Conservation (phyloP, 2,113 vertebrate species). For the Dipodomys merriami region DNA sequence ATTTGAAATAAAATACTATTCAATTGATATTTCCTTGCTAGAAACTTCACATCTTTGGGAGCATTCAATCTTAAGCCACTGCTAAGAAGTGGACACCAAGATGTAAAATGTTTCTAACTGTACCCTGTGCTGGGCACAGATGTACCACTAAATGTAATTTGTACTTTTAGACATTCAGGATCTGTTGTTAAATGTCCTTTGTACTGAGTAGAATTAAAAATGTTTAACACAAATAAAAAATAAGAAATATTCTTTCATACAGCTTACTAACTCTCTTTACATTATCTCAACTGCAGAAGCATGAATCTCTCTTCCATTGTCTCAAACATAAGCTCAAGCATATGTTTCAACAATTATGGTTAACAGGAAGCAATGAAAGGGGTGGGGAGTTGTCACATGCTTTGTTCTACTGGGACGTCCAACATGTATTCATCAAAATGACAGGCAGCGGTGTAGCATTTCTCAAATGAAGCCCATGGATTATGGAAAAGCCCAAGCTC, state of each 20-base stretch:
- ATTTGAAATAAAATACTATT: constrained; percentile 50
- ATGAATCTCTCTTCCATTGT: constrained; percentile 68
- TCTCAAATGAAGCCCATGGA: constrained; percentile 82
- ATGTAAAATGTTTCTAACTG: background rate
- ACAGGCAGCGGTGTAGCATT: constrained; percentile 82
- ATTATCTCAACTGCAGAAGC: constrained; percentile 74
- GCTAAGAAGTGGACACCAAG: background rate
- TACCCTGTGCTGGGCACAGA: background rate
- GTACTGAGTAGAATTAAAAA: constrained; percentile 7
- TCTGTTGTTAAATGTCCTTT: background rate
- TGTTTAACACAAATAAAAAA: constrained; percentile 15
- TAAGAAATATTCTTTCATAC: constrained; percentile 6
- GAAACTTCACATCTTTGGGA: constrained; percentile 28
- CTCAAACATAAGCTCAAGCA: constrained; percentile 59
- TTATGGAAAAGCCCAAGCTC: constrained; percentile 87
- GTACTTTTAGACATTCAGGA: constrained; percentile 36
- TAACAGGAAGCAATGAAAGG: constrained; percentile 80
- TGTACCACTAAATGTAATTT: constrained; percentile 14
- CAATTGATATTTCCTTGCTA: constrained; percentile 39
- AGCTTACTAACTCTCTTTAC: constrained; percentile 72
- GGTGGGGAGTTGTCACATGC: constrained; percentile 80
- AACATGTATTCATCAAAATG: constrained; percentile 68
- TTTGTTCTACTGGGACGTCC: constrained; percentile 72
- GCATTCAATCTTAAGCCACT: constrained; percentile 18
- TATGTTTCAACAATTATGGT: constrained; percentile 64